A percentile compares a stretch with the other conserved stretches of the same genome.
Evolutionary conservation across 1,140 invertebrate genomes (phyloP).

Genomic region (Bombus cullumanus): DNA sequence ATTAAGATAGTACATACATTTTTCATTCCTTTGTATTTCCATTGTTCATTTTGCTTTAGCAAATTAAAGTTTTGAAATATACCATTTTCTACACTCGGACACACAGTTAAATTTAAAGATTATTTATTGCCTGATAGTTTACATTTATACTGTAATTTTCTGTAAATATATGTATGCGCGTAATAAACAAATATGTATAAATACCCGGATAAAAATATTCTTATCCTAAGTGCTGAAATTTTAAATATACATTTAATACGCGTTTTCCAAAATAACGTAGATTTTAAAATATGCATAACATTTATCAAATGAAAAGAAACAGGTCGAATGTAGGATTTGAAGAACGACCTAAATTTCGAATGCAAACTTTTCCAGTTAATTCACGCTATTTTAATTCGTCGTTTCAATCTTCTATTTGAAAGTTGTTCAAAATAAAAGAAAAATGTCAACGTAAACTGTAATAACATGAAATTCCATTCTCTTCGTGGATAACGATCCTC

Average conservation of each 20-base stretch:
- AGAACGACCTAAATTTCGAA: slow-evolving; percentile 21
- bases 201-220: too few relatives aligned
- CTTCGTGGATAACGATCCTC: background rate
- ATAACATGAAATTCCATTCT: slow-evolving; percentile 7
- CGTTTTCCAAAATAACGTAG: background rate
- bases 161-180: too few relatives aligned
- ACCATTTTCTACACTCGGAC: background rate
- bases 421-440: slow-evolving; percentile 1
- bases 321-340: slow-evolving; percentile 9
- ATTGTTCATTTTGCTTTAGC: background rate
- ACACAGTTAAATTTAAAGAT: too few relatives aligned
- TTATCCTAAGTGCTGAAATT: too few relatives aligned
- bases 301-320: background rate
- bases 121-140: too few relatives aligned
- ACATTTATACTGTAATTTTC: too few relatives aligned
- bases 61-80: background rate
- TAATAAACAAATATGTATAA: too few relatives aligned
- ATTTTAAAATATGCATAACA: background rate
- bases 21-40: background rate
- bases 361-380: slow-evolving; percentile 47
- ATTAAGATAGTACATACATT: background rate
- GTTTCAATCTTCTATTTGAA: slow-evolving; percentile 7
- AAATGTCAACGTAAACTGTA: slow-evolving; percentile 20
- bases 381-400: slow-evolving; percentile 45
- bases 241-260: too few relatives aligned